Percentiles rank a stretch among this genome's conserved stretches.
These are phyloP conservation scores for Taphrorychus bicolor DNA, from an alignment of 2,888 invertebrate genomes.

Conservation along the genomic window DNA sequence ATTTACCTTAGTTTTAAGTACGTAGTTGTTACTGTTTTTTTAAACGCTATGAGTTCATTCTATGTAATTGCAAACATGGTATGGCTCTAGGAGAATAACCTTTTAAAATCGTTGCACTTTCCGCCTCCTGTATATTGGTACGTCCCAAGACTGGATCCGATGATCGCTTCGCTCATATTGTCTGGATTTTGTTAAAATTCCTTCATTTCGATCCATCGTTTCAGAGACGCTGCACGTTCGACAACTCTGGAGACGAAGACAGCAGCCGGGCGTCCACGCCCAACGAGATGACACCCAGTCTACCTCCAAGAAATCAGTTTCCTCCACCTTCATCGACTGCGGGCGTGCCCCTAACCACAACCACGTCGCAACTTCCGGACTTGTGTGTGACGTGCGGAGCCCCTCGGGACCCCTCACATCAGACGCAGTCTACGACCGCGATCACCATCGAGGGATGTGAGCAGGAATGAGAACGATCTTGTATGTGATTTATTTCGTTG, in stretches of 20 bases:
- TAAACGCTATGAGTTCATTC: too few species aligned
- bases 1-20: background rate
- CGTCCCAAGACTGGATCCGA: too few species aligned
- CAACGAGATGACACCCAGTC: constrained; percentile 68
- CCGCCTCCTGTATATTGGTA: too few species aligned
- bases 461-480: background rate
- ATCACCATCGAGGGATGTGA: constrained; percentile 1
- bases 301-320: constrained; percentile 50
- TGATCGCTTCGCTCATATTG: too few species aligned
- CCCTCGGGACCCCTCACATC: constrained; percentile 23
- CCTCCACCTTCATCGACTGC: background rate
- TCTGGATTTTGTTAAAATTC: too few species aligned
- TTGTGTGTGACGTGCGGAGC: constrained; percentile 33
- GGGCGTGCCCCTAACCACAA: background rate
- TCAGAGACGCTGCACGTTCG: constrained; percentile 53
- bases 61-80: too few species aligned
- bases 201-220: too few species aligned
- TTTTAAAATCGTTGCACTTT: too few species aligned
- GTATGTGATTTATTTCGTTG: background rate
- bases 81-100: too few species aligned
- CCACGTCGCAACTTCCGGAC: constrained; percentile 15
- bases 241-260: constrained; percentile 63
- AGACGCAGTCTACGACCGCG: background rate
- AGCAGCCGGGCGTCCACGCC: constrained; percentile 70
- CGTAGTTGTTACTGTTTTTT: too few species aligned